Evolutionary conservation across 1,140 invertebrate species (phyloP).

Genomic region (Drosophila athabasca): DNA sequence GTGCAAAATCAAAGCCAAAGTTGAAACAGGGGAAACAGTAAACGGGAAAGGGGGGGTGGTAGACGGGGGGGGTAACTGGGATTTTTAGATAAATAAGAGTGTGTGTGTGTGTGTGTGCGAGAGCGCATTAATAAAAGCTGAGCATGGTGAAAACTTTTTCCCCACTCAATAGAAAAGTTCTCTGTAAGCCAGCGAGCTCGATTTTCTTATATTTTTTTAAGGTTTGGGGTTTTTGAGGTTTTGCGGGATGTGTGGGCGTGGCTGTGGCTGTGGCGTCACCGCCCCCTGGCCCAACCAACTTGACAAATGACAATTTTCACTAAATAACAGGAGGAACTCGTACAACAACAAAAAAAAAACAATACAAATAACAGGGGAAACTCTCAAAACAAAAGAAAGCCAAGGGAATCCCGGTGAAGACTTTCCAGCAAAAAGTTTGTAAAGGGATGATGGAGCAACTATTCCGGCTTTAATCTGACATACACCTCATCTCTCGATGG

Average conservation of each 20-base stretch:
- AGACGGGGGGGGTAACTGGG: slow-evolving; percentile 11
- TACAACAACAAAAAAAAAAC: slow-evolving; percentile 29
- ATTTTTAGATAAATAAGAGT: slow-evolving; percentile 54
- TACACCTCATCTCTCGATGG: not conserved
- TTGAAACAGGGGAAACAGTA: slow-evolving; percentile 38
- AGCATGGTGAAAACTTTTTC: slow-evolving; percentile 61
- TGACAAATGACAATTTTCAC: slow-evolving; percentile 72
- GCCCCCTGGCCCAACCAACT: slow-evolving; percentile 13
- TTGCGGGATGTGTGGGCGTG: slow-evolving; percentile 25
- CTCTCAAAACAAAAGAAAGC: slow-evolving; percentile 42
- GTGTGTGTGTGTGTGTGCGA: slow-evolving; percentile 25
- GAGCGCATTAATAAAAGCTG: slow-evolving; percentile 69
- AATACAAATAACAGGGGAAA: slow-evolving; percentile 38
- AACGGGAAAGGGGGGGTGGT: not conserved
- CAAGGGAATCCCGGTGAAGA: slow-evolving; percentile 11
- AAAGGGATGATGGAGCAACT: slow-evolving; percentile 1
- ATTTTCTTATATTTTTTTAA: slow-evolving; percentile 1
- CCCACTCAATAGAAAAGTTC: slow-evolving; percentile 73
- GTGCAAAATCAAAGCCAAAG: slow-evolving; percentile 68
- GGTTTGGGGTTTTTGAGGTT: slow-evolving; percentile 44
- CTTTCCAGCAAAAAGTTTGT: slow-evolving; percentile 19
- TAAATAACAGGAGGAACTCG: slow-evolving; percentile 36
- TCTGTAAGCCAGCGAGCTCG: slow-evolving; percentile 17
- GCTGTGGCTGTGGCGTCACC: not conserved
- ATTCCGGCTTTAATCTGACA: no score